Evolutionary conservation across 2,888 invertebrate species (phyloP).

Genomic region (Aphidius colemani): DNA sequence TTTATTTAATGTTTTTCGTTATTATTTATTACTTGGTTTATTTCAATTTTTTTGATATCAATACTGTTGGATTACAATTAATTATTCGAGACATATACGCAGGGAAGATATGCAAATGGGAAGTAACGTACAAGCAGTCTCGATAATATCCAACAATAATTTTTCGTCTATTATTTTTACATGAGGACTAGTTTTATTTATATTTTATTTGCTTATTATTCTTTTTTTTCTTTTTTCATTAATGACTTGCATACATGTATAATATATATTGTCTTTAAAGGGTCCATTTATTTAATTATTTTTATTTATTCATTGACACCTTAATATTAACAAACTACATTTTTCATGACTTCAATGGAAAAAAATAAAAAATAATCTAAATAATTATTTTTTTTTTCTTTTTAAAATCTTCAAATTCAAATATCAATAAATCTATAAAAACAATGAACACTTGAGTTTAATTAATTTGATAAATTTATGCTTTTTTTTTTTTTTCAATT

Average conservation of each 20-base stretch:
- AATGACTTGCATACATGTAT: slow-evolving; percentile 40
- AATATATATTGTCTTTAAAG: slow-evolving; percentile 42
- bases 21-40: slow-evolving; percentile 18
- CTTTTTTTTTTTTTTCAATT: slow-evolving; percentile 18
- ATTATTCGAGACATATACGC: slow-evolving; percentile 35
- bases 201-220: slow-evolving; percentile 12
- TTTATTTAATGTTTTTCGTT: slow-evolving; percentile 21
- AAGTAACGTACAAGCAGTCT: slow-evolving; percentile 34
- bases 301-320: slow-evolving; percentile 21
- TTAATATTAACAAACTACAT: neutral
- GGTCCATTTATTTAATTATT: slow-evolving; percentile 32
- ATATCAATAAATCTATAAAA: slow-evolving; percentile 13
- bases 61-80: slow-evolving; percentile 34
- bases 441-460: slow-evolving; percentile 4
- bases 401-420: slow-evolving; percentile 11
- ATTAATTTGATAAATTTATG: slow-evolving; percentile 17
- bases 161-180: slow-evolving; percentile 32
- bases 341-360: slow-evolving; percentile 11
- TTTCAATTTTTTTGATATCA: slow-evolving; percentile 14
- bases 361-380: slow-evolving; percentile 2
- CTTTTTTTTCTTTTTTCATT: slow-evolving; percentile 21
- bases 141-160: slow-evolving; percentile 31
- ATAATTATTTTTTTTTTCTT: slow-evolving; percentile 8
- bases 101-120: slow-evolving; percentile 37
- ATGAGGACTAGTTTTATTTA: slow-evolving; percentile 37